phyloP scores from a whole-genome alignment of 92 coral and sea anemone species.

The Zoanthus gigantus region DNA sequence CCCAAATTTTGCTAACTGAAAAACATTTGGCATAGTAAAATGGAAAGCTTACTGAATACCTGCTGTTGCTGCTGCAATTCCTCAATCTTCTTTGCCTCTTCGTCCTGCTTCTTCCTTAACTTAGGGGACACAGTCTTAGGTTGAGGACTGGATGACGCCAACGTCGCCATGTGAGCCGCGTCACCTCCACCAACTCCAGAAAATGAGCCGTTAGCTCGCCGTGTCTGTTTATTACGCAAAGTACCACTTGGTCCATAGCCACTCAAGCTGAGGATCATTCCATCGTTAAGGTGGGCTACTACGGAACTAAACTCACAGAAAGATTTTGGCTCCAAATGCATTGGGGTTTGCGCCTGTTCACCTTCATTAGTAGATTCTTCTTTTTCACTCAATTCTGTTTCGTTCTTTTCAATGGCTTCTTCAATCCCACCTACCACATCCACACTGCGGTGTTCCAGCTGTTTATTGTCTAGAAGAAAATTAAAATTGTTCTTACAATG shows the following conservation, averaged over 20 bases:
- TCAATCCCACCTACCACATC: constrained; percentile 28
- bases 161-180: constrained; percentile 48
- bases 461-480: constrained; percentile 1
- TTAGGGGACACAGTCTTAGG: constrained; percentile 94
- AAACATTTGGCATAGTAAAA: not conserved
- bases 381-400: constrained; percentile 78
- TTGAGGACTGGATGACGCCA: constrained; percentile 90
- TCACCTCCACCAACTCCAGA: constrained; percentile 54
- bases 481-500: not conserved
- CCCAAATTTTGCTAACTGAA: not conserved
- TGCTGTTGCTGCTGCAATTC: constrained; percentile 89
- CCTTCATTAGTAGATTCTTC: constrained; percentile 23
- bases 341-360: constrained; percentile 21
- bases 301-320: constrained; percentile 93
- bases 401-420: constrained; percentile 89
- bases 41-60: constrained; percentile 7
- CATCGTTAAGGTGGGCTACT: constrained; percentile 94
- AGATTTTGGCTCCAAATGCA: constrained; percentile 59
- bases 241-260: constrained; percentile 89
- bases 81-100: constrained; percentile 85
- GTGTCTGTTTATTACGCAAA: constrained; percentile 53
- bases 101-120: constrained; percentile 87
- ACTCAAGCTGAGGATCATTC: constrained; percentile 89
- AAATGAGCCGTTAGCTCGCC: constrained; percentile 45
- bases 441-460: not conserved